Evolutionary conservation across 2,797 vertebrate genomes (phyloP), one percentile per base, ranked within the genome.

Genomic region (Yasuhikotakia modesta): DNA sequence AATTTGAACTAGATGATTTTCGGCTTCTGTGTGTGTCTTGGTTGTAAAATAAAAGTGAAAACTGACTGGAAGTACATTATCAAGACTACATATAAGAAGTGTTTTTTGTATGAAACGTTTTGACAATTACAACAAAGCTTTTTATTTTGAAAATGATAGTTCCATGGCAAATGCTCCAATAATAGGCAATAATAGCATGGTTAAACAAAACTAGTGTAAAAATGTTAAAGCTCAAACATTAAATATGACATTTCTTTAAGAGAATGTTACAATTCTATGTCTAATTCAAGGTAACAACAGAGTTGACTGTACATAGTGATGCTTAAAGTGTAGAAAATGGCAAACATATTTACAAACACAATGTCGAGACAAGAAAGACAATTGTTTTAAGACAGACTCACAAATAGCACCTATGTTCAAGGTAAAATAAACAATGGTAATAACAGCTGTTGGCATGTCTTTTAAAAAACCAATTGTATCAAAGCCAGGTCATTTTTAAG

Each of bases 391-490:
- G 55, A 63, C 64, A 32, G 17, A 53, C 46, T 72, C 35, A 77
- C 69, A 74, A 55, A 68, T 81, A 81, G 81, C 84, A 85, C 81
- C 84, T 75, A 80, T 60, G 76, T 74, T 60, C 4, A 27, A 63
- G 32, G 67, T 32, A 8, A 64, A 70, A 78, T 39, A 30, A 78
- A 71, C 55, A 55, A 46, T 52, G 73, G 52, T n/a, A n/a, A 75
- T 39, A 66, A 75, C 50, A 55, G 67, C 32, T 55, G 68, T 69
- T 77, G 66, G 67, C 46, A 70, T 64, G 58, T 65, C 76, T 55
- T 70, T 64, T 70, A 77, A 43, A 77, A 80, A 79, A 64, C 73
- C 52, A 55, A 73, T 67, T 43, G 43, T 76, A 74, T 70, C 43
- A 67, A 82, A 78, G 61, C 65, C 66, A 72, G 55, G 55, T 60